phyloP scores from a whole-genome alignment of 2,888 invertebrate species.

The Cryptophagus acutangulus region DNA sequence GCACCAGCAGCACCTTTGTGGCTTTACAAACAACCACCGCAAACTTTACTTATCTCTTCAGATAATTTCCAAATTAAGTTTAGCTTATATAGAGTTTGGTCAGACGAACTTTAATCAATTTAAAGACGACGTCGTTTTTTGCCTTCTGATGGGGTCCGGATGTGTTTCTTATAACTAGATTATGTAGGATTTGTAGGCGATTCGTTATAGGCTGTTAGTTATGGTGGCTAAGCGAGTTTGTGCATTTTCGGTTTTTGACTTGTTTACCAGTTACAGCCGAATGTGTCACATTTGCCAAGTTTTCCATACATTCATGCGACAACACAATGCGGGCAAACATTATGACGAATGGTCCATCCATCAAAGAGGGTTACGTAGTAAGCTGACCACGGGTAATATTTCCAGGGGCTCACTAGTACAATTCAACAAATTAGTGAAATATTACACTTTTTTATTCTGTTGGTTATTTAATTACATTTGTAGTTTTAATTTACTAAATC shows the following conservation, averaged over 20 bases:
- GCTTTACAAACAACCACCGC: constrained; percentile 11
- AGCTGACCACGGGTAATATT: constrained; percentile 34
- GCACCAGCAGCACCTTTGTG: constrained; percentile 29
- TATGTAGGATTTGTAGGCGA: constrained; percentile 16
- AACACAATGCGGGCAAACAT: constrained; percentile 41
- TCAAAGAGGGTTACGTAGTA: constrained; percentile 35
- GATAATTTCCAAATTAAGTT: constrained; percentile 33
- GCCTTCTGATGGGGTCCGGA: constrained; percentile 16
- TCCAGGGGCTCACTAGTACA: constrained; percentile 33
- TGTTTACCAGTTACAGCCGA: constrained; percentile 40
- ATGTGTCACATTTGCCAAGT: constrained; percentile 46
- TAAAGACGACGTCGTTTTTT: too few relatives aligned
- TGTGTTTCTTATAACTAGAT: constrained; percentile 21
- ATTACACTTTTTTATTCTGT: too few relatives aligned
- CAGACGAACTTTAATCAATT: too few relatives aligned
- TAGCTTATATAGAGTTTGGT: constrained; percentile 31
- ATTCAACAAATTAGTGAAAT: too few relatives aligned
- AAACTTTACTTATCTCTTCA: constrained; percentile 33
- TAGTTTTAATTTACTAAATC: too few relatives aligned
- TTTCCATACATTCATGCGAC: constrained; percentile 42
- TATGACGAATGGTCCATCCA: constrained; percentile 46
- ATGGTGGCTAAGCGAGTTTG: constrained; percentile 26
- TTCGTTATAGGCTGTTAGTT: constrained; percentile 25
- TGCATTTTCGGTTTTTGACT: constrained; percentile 28
- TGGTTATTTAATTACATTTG: too few relatives aligned